Conservation (phyloP, 2,113 vertebrate species). For the Nerophis lumbriciformis region DNA sequence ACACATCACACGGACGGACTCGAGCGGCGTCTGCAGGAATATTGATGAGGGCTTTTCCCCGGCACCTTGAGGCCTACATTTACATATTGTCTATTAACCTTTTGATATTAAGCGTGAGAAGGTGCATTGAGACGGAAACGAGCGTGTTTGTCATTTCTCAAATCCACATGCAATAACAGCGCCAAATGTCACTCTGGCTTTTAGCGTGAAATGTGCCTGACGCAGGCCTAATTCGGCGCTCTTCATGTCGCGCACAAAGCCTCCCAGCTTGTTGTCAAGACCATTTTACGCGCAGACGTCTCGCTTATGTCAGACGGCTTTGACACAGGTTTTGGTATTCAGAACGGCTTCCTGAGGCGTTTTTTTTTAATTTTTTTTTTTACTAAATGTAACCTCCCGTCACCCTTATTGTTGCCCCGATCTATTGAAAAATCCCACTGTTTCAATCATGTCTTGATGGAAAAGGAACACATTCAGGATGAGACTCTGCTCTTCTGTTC, state of each 20-base stretch:
- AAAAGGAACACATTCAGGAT: no score
- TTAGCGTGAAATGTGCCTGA: conserved; percentile 52
- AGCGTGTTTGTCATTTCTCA: conserved; percentile 50
- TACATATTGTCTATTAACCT: conserved; percentile 65
- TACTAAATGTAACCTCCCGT: conserved; percentile 1
- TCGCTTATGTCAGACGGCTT: conserved; percentile 16
- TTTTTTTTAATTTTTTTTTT: background rate
- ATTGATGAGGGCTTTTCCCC: conserved; percentile 32
- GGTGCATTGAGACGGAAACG: conserved; percentile 36
- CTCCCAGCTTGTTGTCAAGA: conserved; percentile 31
- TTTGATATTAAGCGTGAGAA: conserved; percentile 50
- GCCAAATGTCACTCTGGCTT: conserved; percentile 55
- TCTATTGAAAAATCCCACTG: background rate
- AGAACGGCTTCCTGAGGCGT: background rate
- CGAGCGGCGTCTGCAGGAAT: conserved; percentile 36
- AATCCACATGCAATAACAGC: conserved; percentile 49
- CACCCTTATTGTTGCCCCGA: background rate
- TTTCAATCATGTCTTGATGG: background rate
- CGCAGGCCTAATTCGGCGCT: conserved; percentile 32
- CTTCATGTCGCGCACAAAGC: conserved; percentile 15
- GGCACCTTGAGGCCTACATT: conserved; percentile 33
- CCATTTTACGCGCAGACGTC: conserved; percentile 2
- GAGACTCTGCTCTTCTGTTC: background rate
- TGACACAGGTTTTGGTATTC: conserved; percentile 17
- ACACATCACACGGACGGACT: conserved; percentile 18